phyloP scores from a whole-genome alignment of 1,140 invertebrate species.

The Drosophila mayri region DNA sequence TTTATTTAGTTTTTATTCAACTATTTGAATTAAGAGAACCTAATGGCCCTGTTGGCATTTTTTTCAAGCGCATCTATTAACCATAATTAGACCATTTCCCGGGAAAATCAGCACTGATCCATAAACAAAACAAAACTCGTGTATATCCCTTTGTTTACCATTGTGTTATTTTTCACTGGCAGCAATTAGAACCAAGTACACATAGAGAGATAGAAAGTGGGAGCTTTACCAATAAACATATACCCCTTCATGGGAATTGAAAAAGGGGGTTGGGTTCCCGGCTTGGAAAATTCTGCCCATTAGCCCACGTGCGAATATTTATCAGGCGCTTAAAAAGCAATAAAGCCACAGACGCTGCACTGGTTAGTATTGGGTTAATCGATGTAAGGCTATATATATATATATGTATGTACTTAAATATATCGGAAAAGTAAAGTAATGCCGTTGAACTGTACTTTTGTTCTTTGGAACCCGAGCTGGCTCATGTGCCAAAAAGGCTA shows the following conservation, averaged over 20 bases:
- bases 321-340: slow-evolving; percentile 18
- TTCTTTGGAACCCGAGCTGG: slow-evolving; percentile 9
- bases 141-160: slow-evolving; percentile 16
- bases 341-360: slow-evolving; percentile 24
- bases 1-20: background rate
- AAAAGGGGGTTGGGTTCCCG: background rate
- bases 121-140: slow-evolving; percentile 22
- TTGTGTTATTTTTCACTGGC: slow-evolving; percentile 24
- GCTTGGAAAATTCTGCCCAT: background rate
- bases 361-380: slow-evolving; percentile 4
- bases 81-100: slow-evolving; percentile 28
- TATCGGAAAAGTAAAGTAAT: background rate
- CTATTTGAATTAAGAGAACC: background rate
- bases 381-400: background rate
- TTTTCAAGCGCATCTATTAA: slow-evolving; percentile 9
- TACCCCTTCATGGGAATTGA: background rate
- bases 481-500: slow-evolving; percentile 3
- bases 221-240: background rate
- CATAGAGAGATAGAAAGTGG: background rate
- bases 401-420: background rate
- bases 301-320: slow-evolving; percentile 18
- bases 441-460: slow-evolving; percentile 5
- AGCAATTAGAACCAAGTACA: slow-evolving; percentile 35
- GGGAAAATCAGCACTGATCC: slow-evolving; percentile 15
- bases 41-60: no score